Base-by-base conservation (phyloP, 2,888 invertebrate genomes). In the Rhamnusium bicolor region DNA sequence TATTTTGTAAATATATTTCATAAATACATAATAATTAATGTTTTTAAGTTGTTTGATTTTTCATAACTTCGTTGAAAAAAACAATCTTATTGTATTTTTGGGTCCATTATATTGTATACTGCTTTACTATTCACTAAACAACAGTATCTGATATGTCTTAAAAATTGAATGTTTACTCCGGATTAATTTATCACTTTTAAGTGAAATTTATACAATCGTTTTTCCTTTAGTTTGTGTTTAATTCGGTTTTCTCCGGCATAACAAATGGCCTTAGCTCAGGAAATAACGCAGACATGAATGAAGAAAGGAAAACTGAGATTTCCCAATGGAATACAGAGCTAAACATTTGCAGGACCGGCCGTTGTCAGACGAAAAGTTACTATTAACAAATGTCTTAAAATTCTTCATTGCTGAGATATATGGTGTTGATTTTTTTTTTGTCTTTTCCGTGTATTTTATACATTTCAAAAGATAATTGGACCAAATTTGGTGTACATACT, bases 111-210 rank as follows among this genome's bases (percentile, higher is more conserved):
- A 14, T 5, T 40, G 40, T 40, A 40, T 10, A n/a, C 40, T 40
- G 40, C n/a, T 5, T 40, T 2, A 32, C 32, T 32, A 32, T 32
- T 10, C 2, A 10, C 12, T 32, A 32, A 10, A 8, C 32, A 32
- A 12, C 12, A n/a, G n/a, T n/a, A 40, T 40, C 40, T 40, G 40
- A n/a, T n/a, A n/a, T 24, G n/a, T 27, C 27, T 54, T 54, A 24
- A 54, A 54, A 54, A 54, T 54, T 54, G 54, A 24, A 54, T 53
- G 54, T 54, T 54, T 24, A n/a, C n/a, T 27, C 14, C 47, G 53
- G 66, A 66, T 61, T 71, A 71, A 71, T 66, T 60, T 66, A 71
- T 71, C 71, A 71, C 58, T 40, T 32, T 40, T 71, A 27, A 71
- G 71, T 66, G 66, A 61, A 71, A 51, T 60, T 27, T 49, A 66